Conservation (phyloP, 2,888 invertebrate genomes). For the Apotomis capreana region DNA sequence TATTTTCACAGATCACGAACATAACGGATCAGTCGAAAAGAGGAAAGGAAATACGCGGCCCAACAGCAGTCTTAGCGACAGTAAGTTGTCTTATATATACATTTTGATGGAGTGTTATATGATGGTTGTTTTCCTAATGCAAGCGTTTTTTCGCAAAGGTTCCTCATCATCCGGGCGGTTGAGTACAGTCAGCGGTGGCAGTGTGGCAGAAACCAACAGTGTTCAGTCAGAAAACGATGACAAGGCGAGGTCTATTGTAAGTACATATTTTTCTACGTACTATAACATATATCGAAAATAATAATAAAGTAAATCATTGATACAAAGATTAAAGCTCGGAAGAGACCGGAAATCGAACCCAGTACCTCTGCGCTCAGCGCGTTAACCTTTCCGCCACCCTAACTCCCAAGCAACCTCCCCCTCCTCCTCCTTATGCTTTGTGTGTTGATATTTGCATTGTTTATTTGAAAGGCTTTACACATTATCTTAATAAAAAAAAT, state of each 20-base stretch:
- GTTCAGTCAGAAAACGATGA: conserved; percentile 94
- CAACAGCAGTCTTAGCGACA: conserved; percentile 78
- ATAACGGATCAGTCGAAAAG: conserved; percentile 72
- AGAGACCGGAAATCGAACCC: no score
- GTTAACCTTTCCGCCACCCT: no score
- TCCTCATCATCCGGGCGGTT: conserved; percentile 92
- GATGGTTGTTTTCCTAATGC: not conserved
- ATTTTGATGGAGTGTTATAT: not conserved
- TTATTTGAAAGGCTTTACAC: no score
- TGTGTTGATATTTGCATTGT: no score
- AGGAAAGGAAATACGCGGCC: conserved; percentile 76
- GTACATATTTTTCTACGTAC: conserved; percentile 45
- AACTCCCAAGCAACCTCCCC: no score
- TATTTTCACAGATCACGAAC: conserved; percentile 67
- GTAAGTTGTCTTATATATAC: conserved; percentile 56
- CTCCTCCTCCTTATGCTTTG: no score
- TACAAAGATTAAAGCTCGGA: no score
- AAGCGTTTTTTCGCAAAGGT: conserved; percentile 67
- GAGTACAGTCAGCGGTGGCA: conserved; percentile 92
- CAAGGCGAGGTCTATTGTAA: conserved; percentile 80
- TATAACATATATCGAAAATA: no score
- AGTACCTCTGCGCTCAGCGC: no score
- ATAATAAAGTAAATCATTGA: no score
- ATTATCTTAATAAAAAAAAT: no score
- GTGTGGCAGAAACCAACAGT: conserved; percentile 90